Evolutionary conservation across 2,113 vertebrate genomes (phyloP), one percentile per base, ranked within the genome.

Genomic region (Corvus cornix): DNA sequence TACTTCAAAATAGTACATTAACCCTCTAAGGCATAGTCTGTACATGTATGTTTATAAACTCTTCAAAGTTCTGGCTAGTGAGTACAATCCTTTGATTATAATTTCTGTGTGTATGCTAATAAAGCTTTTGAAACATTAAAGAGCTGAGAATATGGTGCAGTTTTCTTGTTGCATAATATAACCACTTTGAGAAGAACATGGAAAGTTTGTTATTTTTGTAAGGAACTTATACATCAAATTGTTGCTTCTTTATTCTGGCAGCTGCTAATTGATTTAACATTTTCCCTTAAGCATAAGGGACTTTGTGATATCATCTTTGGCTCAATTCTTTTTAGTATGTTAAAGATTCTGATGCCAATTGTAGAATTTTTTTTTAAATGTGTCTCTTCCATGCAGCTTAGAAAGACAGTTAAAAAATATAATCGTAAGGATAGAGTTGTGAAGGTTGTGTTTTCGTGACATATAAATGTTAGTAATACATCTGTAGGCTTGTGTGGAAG

Each of bases 191-290:
- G 72, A 93, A 85, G 78, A 89, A 89, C 58, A 44, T 73, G 49
- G 59, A 16, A 84, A 85, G 41, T 93, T 91, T 78, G 37, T 33
- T 69, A 15, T 68, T 89, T 95, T 95, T 93, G 86, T 76, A 69
- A 72, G 81, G 31, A 95, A 95, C 58, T 93, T 95, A 10, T 7
- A 83, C 53, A 76, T 82, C 28, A 87, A 82, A 87, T 93, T 79
- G 53, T 69, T 89, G 19, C 55, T 84, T 89, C 87, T 93, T 92
- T 95, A 91, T 93, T 95, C 84, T 87, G 83, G 84, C 58, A 93
- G 91, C 68, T 91, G 81, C 91, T 97, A 96, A 96, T 96, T 97
- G 94, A 97, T 96, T 94, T 97, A 96, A 95, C 96, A 94, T 96
- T 96, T 97, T 95, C 70, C 46, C 59, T 87, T 84, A 91, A 91